Conservation (phyloP, 2,797 vertebrate species). For the Sebastes reedi region DNA sequence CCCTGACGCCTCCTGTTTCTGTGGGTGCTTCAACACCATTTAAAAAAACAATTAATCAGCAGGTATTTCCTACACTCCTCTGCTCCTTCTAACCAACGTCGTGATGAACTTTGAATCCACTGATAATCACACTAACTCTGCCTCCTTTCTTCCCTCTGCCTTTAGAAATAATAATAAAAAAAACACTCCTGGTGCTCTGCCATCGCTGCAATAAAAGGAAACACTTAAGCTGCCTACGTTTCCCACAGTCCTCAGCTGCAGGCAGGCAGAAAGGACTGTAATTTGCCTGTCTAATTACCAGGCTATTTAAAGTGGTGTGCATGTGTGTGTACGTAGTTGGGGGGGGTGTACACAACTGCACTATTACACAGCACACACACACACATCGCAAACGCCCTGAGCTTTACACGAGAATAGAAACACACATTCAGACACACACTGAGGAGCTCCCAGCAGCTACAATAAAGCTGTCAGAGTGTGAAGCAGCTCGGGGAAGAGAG, state of each 20-base stretch:
- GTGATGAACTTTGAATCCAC: constrained; percentile 1
- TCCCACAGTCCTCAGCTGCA: constrained; percentile 75
- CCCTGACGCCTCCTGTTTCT: neutral
- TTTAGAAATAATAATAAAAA: constrained; percentile 31
- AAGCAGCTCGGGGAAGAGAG: constrained; percentile 33
- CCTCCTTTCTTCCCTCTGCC: neutral
- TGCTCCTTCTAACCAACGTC: neutral
- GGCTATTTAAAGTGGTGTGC: constrained; percentile 55
- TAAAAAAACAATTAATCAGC: constrained; percentile 5
- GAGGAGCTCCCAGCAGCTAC: constrained; percentile 52
- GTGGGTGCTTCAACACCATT: neutral
- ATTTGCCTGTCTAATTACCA: constrained; percentile 76
- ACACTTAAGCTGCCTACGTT: constrained; percentile 73
- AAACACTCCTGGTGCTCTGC: constrained; percentile 46
- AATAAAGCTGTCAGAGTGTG: constrained; percentile 65
- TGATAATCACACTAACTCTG: constrained; percentile 9
- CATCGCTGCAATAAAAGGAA: constrained; percentile 60
- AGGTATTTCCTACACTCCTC: neutral
- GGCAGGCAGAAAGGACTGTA: constrained; percentile 53
- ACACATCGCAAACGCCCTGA: constrained; percentile 25
- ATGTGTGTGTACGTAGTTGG: constrained; percentile 4
- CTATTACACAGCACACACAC: constrained; percentile 32
- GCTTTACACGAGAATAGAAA: constrained; percentile 28
- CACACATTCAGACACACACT: constrained; percentile 3
- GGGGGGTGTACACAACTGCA: constrained; percentile 33